Evolutionary conservation across 2,888 invertebrate genomes (phyloP), one percentile per base, ranked within the genome.

Genomic region (Mesoligia furuncula): DNA sequence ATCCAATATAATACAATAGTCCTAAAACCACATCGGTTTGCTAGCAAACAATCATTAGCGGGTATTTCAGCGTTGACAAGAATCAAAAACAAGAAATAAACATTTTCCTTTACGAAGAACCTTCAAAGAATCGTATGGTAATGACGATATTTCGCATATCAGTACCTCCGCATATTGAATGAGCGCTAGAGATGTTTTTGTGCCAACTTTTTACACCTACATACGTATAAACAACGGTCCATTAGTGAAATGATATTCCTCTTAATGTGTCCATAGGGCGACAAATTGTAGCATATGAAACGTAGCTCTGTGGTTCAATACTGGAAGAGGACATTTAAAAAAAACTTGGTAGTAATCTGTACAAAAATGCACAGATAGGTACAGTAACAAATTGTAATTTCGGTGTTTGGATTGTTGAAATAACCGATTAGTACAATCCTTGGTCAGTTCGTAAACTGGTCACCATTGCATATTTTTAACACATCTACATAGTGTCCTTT

Each of bases 221-320:
- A 86, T 86, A 90, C 89, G 86, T 88, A 91, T 88, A 91, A 92
- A 91, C 93, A 92, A 91, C 89, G 90, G 91, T 94, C 95, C 95
- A 95, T 95, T 95, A 95, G 94, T 90, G 94, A 92, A 94, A 95
- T 95, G 93, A 95, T 95, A 94, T 95, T 94, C 92, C 92, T 93
- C 92, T 94, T 94, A 94, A 94, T 93, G 92, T 92, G 93, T 92
- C 93, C 93, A 93, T 91, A 88, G 91, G 88, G 91, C 92, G 91
- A 91, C 91, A 90, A 93, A 92, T 92, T 92, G 91, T 90, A 89
- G 83, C 90, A 90, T 90, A 90, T 91, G 90, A 83, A 70, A 78
- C 87, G n/a, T n/a, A 51, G 88, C 84, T 45, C 13, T 85, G 69
- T 84, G 64, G 31, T 42, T 42, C 8, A 20, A 54, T 17, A 13